These are phyloP conservation scores for Chironomus tepperi DNA, from an alignment of 1,140 invertebrate species.

Conservation along the genomic window DNA sequence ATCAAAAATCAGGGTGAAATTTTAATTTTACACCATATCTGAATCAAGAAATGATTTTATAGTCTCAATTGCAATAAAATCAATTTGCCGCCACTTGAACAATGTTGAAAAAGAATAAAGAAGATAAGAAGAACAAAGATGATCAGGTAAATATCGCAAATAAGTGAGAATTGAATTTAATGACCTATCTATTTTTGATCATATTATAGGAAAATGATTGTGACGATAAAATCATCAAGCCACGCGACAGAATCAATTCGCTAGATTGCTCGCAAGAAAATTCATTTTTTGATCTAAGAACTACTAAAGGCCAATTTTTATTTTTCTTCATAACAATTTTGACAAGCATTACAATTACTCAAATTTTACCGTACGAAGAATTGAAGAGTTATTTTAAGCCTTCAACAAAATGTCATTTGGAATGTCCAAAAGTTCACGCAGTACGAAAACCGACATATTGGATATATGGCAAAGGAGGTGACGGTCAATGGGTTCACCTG, in stretches of 20 bases:
- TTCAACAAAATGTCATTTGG: background rate
- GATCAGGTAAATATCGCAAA: too few species aligned
- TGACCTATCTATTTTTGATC: too few species aligned
- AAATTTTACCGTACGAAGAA: conserved; percentile 19
- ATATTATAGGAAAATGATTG: too few species aligned
- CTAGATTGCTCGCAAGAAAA: background rate
- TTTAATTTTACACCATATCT: too few species aligned
- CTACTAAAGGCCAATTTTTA: conserved; percentile 24
- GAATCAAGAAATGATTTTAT: too few species aligned
- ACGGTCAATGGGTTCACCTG: conserved; percentile 64
- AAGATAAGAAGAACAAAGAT: too few species aligned
- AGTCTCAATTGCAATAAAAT: too few species aligned
- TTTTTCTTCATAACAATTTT: conserved; percentile 25
- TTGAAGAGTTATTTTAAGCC: background rate
- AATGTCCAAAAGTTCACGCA: background rate
- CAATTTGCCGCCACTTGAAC: too few species aligned
- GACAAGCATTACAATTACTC: background rate
- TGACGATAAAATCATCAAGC: too few species aligned
- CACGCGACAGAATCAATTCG: background rate
- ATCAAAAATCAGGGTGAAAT: too few species aligned
- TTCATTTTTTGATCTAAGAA: conserved; percentile 25
- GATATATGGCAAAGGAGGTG: conserved; percentile 44
- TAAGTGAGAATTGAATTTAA: too few species aligned
- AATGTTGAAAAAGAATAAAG: too few species aligned
- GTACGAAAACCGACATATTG: conserved; percentile 40